phyloP scores from a whole-genome alignment of 1,140 invertebrate species.

The Xylocopa sonorina region DNA sequence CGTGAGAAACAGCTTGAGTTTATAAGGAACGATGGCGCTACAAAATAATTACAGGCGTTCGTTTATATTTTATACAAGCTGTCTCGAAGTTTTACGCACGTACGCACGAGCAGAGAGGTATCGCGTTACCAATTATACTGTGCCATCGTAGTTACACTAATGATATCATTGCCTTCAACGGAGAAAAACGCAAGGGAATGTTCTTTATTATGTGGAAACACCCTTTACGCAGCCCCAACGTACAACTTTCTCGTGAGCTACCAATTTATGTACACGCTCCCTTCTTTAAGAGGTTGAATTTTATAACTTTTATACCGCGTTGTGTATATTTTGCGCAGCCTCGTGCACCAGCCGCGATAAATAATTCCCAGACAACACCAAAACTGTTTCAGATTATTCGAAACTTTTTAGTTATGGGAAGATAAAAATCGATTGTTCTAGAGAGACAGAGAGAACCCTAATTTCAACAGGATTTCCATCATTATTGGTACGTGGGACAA shows the following conservation, averaged over 20 bases:
- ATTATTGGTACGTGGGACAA: no score
- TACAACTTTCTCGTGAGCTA: constrained; percentile 25
- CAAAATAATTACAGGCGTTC: constrained; percentile 58
- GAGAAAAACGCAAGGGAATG: constrained; percentile 50
- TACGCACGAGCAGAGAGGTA: constrained; percentile 56
- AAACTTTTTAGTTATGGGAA: no score
- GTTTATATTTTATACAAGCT: constrained; percentile 65
- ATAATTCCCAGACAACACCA: not conserved
- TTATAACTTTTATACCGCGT: not conserved
- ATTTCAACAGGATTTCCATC: no score
- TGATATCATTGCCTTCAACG: constrained; percentile 57
- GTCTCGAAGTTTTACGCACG: constrained; percentile 60
- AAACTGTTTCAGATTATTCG: not conserved
- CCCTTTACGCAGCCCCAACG: constrained; percentile 17
- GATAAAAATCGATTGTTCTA: no score
- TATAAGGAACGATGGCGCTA: constrained; percentile 12
- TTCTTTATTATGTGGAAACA: constrained; percentile 23
- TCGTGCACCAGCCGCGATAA: not conserved
- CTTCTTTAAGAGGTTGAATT: not conserved
- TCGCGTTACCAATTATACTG: constrained; percentile 65
- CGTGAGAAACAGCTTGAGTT: constrained; percentile 21
- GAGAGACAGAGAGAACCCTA: no score
- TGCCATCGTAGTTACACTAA: constrained; percentile 64
- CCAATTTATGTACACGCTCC: constrained; percentile 24
- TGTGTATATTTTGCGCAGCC: not conserved